These are phyloP conservation scores for Apodemia zela DNA, from an alignment of 2,888 invertebrate species.

Conservation along the genomic window DNA sequence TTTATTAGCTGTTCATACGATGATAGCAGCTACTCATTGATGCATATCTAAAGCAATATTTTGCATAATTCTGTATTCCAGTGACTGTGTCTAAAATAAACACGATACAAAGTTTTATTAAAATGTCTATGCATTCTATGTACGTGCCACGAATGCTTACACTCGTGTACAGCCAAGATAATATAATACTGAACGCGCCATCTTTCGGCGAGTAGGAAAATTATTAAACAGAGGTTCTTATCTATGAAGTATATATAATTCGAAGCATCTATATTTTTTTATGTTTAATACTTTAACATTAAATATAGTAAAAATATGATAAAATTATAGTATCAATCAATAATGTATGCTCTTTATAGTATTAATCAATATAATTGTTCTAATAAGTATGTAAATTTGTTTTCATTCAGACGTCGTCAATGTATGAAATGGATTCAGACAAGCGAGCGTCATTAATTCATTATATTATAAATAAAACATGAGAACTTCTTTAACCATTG, in stretches of 20 bases:
- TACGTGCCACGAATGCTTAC: slow-evolving; percentile 44
- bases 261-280: not conserved
- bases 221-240: slow-evolving; percentile 43
- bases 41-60: slow-evolving; percentile 11
- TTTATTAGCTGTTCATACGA: slow-evolving; percentile 4
- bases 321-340: too few species aligned
- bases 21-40: slow-evolving; percentile 3
- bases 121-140: slow-evolving; percentile 45
- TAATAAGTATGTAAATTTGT: slow-evolving; percentile 7
- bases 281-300: not conserved
- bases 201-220: slow-evolving; percentile 64
- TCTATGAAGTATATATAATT: slow-evolving; percentile 18
- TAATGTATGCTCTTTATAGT: too few species aligned
- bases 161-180: not conserved
- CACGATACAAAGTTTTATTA: slow-evolving; percentile 61
- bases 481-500: slow-evolving; percentile 61
- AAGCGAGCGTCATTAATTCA: slow-evolving; percentile 75
- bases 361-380: not conserved
- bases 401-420: slow-evolving; percentile 24
- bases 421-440: slow-evolving; percentile 66
- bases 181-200: slow-evolving; percentile 47
- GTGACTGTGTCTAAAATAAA: slow-evolving; percentile 52
- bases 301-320: not conserved
- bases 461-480: slow-evolving; percentile 65
- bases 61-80: slow-evolving; percentile 38